Evolutionary conservation across 1,140 invertebrate species (phyloP).

Genomic region (Scaptomyza montana): DNA sequence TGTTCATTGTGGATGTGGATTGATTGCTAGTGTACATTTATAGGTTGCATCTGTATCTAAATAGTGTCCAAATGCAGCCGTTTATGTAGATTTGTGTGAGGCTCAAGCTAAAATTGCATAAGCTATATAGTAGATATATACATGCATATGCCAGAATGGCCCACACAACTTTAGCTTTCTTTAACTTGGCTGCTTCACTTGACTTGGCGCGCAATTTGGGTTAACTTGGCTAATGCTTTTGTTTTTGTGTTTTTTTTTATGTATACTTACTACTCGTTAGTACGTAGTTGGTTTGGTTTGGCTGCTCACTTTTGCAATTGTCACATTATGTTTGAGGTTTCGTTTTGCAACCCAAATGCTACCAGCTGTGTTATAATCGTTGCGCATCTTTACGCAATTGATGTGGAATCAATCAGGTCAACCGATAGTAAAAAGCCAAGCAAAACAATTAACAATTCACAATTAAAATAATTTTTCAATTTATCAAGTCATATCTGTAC

Average conservation of each 20-base stretch:
- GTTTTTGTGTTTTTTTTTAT: slow-evolving; percentile 6
- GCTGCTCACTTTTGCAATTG: slow-evolving; percentile 64
- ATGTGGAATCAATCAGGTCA: slow-evolving; percentile 57
- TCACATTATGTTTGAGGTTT: slow-evolving; percentile 66
- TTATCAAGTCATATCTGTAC: slow-evolving; percentile 31
- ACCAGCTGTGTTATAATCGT: slow-evolving; percentile 55
- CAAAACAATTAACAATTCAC: too few species aligned
- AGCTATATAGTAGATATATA: slow-evolving; percentile 1
- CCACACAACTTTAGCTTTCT: slow-evolving; percentile 66
- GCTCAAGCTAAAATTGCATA: slow-evolving; percentile 47
- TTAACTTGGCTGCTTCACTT: slow-evolving; percentile 53
- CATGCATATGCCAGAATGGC: slow-evolving; percentile 48
- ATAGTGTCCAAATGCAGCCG: slow-evolving; percentile 34
- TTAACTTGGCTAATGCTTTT: slow-evolving; percentile 18
- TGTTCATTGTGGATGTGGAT: slow-evolving; percentile 56
- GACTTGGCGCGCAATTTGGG: slow-evolving; percentile 39
- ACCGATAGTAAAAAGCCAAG: slow-evolving; percentile 28
- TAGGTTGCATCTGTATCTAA: slow-evolving; percentile 45
- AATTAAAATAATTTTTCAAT: slow-evolving; percentile 41
- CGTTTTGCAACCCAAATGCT: slow-evolving; percentile 21
- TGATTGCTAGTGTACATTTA: slow-evolving; percentile 75
- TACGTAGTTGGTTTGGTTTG: slow-evolving; percentile 7
- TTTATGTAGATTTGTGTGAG: slow-evolving; percentile 60
- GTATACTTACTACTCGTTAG: slow-evolving; percentile 18
- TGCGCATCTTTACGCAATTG: slow-evolving; percentile 40